Conservation (phyloP, 2,113 vertebrate species). For the Pachyramphus minor region DNA sequence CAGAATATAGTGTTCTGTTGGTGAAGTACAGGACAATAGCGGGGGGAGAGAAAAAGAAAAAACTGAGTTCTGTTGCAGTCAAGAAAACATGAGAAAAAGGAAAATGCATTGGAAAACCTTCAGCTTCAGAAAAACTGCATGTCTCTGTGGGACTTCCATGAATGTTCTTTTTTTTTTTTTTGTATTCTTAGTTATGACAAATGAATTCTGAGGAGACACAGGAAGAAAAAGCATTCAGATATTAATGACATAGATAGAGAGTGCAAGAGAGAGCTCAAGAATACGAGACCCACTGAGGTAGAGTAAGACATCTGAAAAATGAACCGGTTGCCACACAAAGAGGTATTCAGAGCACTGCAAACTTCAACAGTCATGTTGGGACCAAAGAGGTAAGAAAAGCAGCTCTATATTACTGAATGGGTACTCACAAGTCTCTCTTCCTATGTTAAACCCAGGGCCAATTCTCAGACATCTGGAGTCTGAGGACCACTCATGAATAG, state of each 20-base stretch:
- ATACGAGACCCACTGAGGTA: background rate
- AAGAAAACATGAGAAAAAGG: background rate
- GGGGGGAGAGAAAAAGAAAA: accelerated
- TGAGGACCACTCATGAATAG: background rate
- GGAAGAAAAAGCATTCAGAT: background rate
- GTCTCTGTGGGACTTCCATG: background rate
- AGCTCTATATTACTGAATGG: background rate
- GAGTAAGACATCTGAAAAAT: background rate
- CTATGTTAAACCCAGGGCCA: background rate
- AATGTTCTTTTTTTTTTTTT: background rate
- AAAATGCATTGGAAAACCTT: background rate
- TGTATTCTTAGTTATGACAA: background rate
- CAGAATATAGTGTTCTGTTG: background rate
- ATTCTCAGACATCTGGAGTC: background rate
- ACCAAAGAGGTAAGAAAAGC: background rate
- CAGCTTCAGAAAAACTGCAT: background rate
- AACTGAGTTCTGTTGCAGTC: background rate
- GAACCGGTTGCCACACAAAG: background rate
- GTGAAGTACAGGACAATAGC: background rate
- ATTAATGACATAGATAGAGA: background rate
- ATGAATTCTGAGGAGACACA: background rate
- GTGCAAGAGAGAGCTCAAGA: background rate
- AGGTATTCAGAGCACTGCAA: background rate
- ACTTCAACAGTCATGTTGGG: background rate
- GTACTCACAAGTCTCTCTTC: background rate